phyloP scores from a whole-genome alignment of 2,113 vertebrate genomes.

The Aythya baeri region DNA sequence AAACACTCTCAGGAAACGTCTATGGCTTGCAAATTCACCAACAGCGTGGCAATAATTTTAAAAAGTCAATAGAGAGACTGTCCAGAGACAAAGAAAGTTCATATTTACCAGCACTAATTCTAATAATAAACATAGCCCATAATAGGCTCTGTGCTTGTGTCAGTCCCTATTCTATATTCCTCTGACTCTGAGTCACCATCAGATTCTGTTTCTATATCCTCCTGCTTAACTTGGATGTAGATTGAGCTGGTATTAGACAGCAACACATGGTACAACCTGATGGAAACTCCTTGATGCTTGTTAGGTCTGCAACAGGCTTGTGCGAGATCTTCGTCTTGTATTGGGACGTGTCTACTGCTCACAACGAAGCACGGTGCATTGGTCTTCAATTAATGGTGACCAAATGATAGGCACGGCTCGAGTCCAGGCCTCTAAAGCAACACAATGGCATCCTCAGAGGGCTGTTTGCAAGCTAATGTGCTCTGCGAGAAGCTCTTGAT shows the following conservation, averaged over 20 bases:
- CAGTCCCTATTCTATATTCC: neutral
- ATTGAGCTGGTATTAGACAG: conserved; percentile 37
- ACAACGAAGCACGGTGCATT: accelerated
- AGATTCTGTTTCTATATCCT: conserved; percentile 27
- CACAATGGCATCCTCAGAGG: neutral
- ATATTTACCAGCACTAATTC: neutral
- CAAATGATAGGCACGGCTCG: neutral
- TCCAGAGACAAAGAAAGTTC: neutral
- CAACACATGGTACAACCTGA: conserved; percentile 18
- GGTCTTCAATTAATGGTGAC: neutral
- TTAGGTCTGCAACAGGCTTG: conserved; percentile 9
- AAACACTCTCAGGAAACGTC: neutral
- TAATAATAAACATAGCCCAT: neutral
- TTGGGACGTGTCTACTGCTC: neutral
- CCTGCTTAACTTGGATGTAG: conserved; percentile 12
- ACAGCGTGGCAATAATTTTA: neutral
- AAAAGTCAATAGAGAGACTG: neutral
- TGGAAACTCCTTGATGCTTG: conserved; percentile 13
- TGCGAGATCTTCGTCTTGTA: neutral
- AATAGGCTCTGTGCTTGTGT: neutral
- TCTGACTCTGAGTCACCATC: conserved; percentile 1
- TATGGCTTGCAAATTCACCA: neutral
- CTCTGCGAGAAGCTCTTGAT: neutral
- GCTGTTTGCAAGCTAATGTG: neutral
- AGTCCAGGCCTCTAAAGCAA: neutral